Conservation (phyloP, 2,113 vertebrate genomes). For the Podarcis raffonei region DNA sequence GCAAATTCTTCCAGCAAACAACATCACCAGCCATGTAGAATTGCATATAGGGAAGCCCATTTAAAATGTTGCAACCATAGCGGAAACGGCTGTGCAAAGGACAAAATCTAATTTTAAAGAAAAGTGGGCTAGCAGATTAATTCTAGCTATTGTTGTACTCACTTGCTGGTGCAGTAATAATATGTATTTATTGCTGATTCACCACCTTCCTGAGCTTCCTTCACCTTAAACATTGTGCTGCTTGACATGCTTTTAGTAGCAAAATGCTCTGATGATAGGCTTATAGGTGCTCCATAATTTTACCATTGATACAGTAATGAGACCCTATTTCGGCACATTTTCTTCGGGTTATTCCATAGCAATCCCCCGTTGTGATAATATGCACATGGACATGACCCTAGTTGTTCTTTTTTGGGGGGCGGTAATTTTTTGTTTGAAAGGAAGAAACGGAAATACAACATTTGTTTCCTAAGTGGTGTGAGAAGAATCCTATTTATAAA, state of each 20-base stretch:
- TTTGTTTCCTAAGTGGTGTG: slow-evolving; percentile 20
- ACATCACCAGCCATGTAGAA: background rate
- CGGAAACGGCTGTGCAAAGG: background rate
- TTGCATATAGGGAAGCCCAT: background rate
- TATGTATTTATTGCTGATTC: slow-evolving; percentile 22
- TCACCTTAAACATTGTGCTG: background rate
- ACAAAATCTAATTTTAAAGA: slow-evolving; percentile 8
- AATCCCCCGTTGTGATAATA: background rate
- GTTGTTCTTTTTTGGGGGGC: background rate
- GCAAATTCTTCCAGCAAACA: background rate
- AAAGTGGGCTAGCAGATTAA: slow-evolving; percentile 8
- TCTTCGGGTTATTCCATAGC: background rate
- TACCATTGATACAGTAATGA: background rate
- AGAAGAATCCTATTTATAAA: background rate
- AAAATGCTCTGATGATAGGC: background rate
- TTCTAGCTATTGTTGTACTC: background rate
- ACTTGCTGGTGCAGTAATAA: slow-evolving; percentile 1
- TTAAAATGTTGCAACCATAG: background rate
- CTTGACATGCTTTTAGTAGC: background rate
- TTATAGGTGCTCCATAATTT: background rate
- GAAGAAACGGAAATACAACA: background rate
- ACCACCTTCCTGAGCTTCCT: slow-evolving; percentile 8
- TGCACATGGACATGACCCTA: background rate
- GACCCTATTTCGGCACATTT: background rate
- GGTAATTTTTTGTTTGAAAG: slow-evolving; percentile 11